phyloP scores from a whole-genome alignment of 2,113 vertebrate genomes.

The Meles meles region DNA sequence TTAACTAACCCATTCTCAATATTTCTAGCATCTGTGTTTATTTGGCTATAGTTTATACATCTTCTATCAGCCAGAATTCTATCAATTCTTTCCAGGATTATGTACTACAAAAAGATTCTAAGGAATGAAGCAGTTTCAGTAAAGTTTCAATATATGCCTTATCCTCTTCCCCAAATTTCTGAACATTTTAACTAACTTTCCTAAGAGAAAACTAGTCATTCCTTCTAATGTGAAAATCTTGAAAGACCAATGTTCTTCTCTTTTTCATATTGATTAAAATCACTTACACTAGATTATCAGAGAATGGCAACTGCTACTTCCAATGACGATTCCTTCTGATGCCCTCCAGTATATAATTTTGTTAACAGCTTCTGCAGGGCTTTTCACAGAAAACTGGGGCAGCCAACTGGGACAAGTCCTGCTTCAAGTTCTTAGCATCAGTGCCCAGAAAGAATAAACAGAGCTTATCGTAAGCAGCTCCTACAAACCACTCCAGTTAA shows the following conservation, averaged over 20 bases:
- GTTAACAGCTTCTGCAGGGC: not conserved
- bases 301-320: not conserved
- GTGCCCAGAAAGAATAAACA: not conserved
- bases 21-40: slow-evolving; percentile 13
- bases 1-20: slow-evolving; percentile 37
- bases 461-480: not conserved
- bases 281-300: not conserved
- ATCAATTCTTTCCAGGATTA: slow-evolving; percentile 26
- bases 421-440: not conserved
- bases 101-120: not conserved
- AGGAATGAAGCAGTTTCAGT: not conserved
- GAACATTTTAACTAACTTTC: not conserved
- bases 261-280: not conserved
- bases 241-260: not conserved
- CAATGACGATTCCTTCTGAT: not conserved
- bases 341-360: not conserved
- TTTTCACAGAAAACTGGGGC: not conserved
- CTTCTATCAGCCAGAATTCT: not conserved
- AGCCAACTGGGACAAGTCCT: not conserved
- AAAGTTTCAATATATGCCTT: not conserved
- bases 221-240: not conserved
- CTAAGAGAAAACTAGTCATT: not conserved
- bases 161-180: not conserved
- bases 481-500: not conserved
- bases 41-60: not conserved